Base-by-base conservation (phyloP, 2,797 vertebrate genomes). In the Anguilla marmorata region DNA sequence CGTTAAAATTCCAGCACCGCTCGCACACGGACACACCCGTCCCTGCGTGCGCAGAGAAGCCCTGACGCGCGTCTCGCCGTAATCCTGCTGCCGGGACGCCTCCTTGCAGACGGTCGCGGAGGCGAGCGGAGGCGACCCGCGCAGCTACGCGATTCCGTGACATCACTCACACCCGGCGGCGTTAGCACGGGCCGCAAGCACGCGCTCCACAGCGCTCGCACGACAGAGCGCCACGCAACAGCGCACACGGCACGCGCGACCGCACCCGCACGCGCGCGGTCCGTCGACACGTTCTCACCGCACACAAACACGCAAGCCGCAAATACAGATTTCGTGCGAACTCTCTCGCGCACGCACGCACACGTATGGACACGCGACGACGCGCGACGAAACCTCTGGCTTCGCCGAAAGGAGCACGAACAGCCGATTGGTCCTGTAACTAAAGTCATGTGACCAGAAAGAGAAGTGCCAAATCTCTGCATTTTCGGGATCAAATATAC, bases 191-290 rank as follows among this genome's bases (percentile, higher is more conserved):
- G 92, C 89, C 88, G 89, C 91, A 85, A 79, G 56, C 54, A 90
- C 86, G 89, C 91, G 90, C 91, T 54, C 41, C 0, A 92, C 90
- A 88, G 91, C 92, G 93, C 92, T 91, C 84, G 86, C 74, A 88
- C 37, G 37, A 37, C 37, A 45, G 41, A 76, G 37, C 86, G 88
- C 83, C 89, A 88, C 58, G 90, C 85, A 82, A 27, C 89, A 1
- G 24, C 88, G 89, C 56, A 56, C 60, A 76, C 85, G 88, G 19
- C 24, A 48, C 69, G 87, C 85, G 85, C 52, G 88, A 85, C 90
- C 90, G 86, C 80, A 86, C 85, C 89, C 76, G 89, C 86, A 85
- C 90, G 85, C 92, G 93, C 93, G 94, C 93, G 94, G 94, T 89
- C 92, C 90, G 85, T 90, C 93, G 54, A 89, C 74, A 41, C 33